These are phyloP conservation scores for Smittia aterrima DNA, from an alignment of 2,888 invertebrate species.

Conservation along the genomic window DNA sequence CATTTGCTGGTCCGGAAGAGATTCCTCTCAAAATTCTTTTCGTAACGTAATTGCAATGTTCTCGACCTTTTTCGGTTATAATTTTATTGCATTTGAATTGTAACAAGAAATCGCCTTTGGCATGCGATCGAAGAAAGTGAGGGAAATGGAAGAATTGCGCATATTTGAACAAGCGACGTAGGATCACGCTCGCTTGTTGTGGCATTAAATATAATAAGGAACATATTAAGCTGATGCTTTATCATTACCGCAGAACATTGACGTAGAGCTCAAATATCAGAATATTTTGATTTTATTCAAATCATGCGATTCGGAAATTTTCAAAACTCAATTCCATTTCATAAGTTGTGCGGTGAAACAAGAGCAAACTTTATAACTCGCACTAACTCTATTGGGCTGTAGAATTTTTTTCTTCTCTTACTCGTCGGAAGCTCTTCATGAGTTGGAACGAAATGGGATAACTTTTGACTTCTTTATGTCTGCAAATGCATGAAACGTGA, in stretches of 20 bases:
- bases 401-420: not conserved
- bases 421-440: not conserved
- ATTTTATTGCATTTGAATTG: constrained; percentile 14
- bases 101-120: not conserved
- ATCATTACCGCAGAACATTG: not conserved
- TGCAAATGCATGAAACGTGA: constrained; percentile 16
- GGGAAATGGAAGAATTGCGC: not conserved
- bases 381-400: not conserved
- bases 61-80: not conserved
- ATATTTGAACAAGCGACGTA: not conserved
- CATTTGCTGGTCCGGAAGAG: not conserved
- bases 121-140: not conserved
- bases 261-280: not conserved
- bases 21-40: not conserved
- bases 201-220: constrained; percentile 10
- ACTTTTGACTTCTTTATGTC: not conserved
- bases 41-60: not conserved
- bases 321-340: not conserved
- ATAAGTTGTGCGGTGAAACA: constrained; percentile 11
- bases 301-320: constrained; percentile 12
- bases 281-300: not conserved
- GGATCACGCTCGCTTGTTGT: constrained; percentile 20
- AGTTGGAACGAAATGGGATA: constrained; percentile 5
- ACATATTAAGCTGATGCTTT: constrained; percentile 32
- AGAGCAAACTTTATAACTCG: not conserved